These are phyloP conservation scores for Xestia sexstrigata DNA, from an alignment of 2,888 invertebrate species.

Conservation along the genomic window DNA sequence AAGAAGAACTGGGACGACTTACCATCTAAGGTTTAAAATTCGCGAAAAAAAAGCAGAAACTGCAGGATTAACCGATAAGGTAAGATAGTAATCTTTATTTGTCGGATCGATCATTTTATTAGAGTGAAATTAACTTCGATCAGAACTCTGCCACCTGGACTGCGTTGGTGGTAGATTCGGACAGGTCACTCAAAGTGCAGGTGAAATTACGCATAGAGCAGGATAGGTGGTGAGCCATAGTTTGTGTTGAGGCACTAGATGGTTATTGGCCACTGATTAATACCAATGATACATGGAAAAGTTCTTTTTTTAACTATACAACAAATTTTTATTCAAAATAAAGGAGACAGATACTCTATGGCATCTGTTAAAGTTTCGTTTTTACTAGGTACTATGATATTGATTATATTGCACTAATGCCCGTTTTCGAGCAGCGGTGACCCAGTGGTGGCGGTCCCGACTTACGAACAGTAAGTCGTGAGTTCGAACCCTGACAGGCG, in stretches of 20 bases:
- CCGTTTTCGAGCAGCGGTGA: too few species aligned
- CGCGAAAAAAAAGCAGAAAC: too few species aligned
- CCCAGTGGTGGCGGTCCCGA: too few species aligned
- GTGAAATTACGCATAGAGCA: background rate
- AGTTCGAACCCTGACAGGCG: too few species aligned
- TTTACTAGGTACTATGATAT: background rate
- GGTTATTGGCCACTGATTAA: background rate
- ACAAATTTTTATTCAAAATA: background rate
- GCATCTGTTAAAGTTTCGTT: background rate
- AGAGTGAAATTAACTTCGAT: background rate
- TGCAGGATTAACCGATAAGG: background rate
- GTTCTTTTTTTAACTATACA: too few species aligned
- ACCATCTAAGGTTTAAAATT: background rate
- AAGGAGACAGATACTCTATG: background rate
- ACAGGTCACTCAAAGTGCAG: background rate
- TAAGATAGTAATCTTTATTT: background rate
- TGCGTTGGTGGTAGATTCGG: background rate
- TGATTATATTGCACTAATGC: background rate
- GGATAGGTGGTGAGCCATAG: background rate
- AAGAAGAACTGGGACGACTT: background rate
- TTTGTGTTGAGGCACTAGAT: background rate
- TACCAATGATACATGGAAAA: background rate
- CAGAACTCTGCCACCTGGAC: background rate
- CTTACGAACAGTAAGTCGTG: too few species aligned
- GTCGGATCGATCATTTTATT: background rate